phyloP scores from a whole-genome alignment of 2,888 invertebrate species.

The Pantelozetes paolii region DNA sequence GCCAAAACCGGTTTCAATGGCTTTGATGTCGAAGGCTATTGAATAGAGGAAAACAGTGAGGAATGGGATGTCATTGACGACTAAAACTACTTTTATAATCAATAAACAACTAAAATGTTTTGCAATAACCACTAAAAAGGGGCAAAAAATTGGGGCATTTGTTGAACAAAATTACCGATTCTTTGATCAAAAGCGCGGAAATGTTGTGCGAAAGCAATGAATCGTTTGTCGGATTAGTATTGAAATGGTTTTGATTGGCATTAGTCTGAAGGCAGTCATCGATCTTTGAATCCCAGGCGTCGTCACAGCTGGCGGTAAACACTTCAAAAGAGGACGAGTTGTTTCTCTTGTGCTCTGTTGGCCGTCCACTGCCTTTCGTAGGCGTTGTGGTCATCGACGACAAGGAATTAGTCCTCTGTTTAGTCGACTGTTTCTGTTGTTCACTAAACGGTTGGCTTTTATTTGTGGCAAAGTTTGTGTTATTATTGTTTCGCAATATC shows the following conservation, averaged over 20 bases:
- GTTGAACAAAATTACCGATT: too few relatives aligned
- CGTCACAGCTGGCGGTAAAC: slow-evolving; percentile 42
- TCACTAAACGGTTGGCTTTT: slow-evolving; percentile 3
- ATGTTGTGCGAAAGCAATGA: neutral
- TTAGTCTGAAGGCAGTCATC: slow-evolving; percentile 36
- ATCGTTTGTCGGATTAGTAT: neutral
- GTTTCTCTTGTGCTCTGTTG: slow-evolving; percentile 13
- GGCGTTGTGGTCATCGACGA: slow-evolving; percentile 12
- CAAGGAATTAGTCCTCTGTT: slow-evolving; percentile 10
- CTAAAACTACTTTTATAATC: too few relatives aligned
- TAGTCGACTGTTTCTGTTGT: neutral
- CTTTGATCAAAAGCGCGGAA: slow-evolving; percentile 36
- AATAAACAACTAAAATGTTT: too few relatives aligned
- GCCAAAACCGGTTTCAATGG: slow-evolving; percentile 12
- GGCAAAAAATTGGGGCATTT: too few relatives aligned
- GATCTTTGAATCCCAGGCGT: slow-evolving; percentile 42
- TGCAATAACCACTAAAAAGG: too few relatives aligned
- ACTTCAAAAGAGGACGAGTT: slow-evolving; percentile 39
- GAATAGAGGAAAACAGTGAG: neutral
- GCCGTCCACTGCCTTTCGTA: neutral
- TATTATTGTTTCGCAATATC: slow-evolving; percentile 23
- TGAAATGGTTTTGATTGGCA: slow-evolving; percentile 8
- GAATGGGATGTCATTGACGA: neutral
- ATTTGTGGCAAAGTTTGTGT: slow-evolving; percentile 5
- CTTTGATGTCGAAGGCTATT: slow-evolving; percentile 33